These are phyloP conservation scores for Bovichtus variegatus DNA, from an alignment of 2,797 vertebrate species.

Conservation along the genomic window DNA sequence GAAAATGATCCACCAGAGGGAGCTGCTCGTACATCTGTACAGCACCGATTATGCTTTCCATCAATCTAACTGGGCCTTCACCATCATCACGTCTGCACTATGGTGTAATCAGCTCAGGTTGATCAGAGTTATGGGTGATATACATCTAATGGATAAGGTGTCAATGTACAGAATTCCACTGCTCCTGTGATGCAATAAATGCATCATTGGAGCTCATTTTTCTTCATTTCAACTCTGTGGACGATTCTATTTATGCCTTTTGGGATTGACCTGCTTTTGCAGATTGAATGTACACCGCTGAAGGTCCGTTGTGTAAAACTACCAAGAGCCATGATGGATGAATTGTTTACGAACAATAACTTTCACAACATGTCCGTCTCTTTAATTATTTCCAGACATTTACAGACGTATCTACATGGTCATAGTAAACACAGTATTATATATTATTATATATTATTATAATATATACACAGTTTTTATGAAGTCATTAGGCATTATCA, in stretches of 20 bases:
- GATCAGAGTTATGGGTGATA: neutral
- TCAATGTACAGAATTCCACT: neutral
- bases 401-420: neutral
- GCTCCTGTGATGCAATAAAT: conserved; percentile 3
- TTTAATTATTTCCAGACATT: neutral
- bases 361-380: neutral
- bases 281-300: neutral
- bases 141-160: neutral
- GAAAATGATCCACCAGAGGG: conserved; percentile 74
- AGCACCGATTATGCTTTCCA: neutral
- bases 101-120: conserved; percentile 3
- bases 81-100: neutral
- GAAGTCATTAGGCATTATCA: neutral
- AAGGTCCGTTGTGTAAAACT: neutral
- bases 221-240: neutral
- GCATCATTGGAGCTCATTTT: neutral
- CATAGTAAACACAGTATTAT: neutral
- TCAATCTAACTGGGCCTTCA: neutral
- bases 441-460: neutral
- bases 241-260: neutral
- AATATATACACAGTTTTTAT: neutral
- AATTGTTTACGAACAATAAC: neutral
- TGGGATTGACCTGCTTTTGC: neutral
- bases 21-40: conserved; percentile 40
- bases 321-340: neutral